phyloP scores from a whole-genome alignment of 2,888 invertebrate species.

The Drosophila maculinotata region DNA sequence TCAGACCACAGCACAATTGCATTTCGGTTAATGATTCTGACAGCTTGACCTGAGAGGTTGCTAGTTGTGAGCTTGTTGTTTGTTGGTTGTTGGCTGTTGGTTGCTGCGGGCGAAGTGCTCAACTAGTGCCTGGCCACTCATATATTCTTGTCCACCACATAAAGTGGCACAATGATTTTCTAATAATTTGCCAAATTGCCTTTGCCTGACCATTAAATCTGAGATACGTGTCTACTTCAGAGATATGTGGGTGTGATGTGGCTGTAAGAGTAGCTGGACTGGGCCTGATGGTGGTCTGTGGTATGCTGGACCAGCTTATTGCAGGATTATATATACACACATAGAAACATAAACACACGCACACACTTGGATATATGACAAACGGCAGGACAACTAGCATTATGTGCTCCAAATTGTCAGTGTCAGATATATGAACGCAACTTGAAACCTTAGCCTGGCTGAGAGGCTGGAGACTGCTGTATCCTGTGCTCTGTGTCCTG shows the following conservation, averaged over 20 bases:
- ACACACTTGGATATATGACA: conserved; percentile 29
- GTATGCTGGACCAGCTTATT: conserved; percentile 51
- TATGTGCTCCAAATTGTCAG: conserved; percentile 71
- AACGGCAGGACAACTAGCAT: conserved; percentile 47
- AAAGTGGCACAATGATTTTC: conserved; percentile 81
- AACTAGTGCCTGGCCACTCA: conserved; percentile 48
- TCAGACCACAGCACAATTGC: conserved; percentile 35
- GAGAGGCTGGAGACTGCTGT: conserved; percentile 9
- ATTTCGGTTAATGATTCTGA: conserved; percentile 56
- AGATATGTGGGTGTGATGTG: conserved; percentile 22
- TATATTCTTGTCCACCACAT: conserved; percentile 62
- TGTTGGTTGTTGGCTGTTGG: neutral
- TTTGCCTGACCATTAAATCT: conserved; percentile 77
- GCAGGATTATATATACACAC: conserved; percentile 63
- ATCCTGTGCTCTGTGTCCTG: neutral
- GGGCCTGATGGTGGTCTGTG: conserved; percentile 25
- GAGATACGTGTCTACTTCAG: conserved; percentile 68
- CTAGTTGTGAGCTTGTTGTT: neutral
- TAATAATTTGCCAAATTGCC: conserved; percentile 82
- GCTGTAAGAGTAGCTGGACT: neutral
- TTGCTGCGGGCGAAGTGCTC: conserved; percentile 3
- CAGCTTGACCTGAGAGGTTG: conserved; percentile 38
- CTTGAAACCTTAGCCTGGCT: conserved; percentile 41
- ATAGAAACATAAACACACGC: conserved; percentile 10
- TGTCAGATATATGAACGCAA: conserved; percentile 49